phyloP scores from a whole-genome alignment of 2,888 invertebrate genomes.

The Zygaena filipendulae region DNA sequence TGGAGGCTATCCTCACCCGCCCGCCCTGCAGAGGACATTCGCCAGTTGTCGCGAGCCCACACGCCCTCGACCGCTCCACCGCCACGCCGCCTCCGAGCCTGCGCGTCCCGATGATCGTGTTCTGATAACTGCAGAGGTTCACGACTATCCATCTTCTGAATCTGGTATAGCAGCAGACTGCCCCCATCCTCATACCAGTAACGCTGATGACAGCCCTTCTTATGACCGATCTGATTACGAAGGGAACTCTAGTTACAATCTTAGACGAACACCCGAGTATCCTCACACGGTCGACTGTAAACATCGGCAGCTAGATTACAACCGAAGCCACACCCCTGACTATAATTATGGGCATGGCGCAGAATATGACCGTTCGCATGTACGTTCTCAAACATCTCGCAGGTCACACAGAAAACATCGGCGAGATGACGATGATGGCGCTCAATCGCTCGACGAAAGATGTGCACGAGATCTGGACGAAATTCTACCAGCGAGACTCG shows the following conservation, averaged over 20 bases:
- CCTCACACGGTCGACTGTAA: conserved; percentile 53
- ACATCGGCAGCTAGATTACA: conserved; percentile 46
- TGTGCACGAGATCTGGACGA: conserved; percentile 61
- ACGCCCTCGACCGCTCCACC: conserved; percentile 49
- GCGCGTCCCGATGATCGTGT: conserved; percentile 58
- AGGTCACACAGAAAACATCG: conserved; percentile 45
- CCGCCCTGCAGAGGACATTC: conserved; percentile 55
- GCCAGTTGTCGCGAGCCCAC: conserved; percentile 55
- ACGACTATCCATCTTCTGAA: conserved; percentile 64
- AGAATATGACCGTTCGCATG: conserved; percentile 46
- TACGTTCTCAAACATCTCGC: conserved; percentile 47
- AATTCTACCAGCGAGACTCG: conserved; percentile 60
- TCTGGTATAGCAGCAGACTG: conserved; percentile 65
- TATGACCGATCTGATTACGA: conserved; percentile 60
- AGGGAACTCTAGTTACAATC: conserved; percentile 50
- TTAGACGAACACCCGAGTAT: conserved; percentile 48
- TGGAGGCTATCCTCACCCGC: conserved; percentile 73
- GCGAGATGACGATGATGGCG: conserved; percentile 54
- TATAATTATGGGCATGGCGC: conserved; percentile 46
- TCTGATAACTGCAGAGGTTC: conserved; percentile 57
- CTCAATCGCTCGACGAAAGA: conserved; percentile 56
- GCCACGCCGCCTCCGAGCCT: conserved; percentile 56
- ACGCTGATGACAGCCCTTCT: conserved; percentile 55
- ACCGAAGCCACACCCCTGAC: conserved; percentile 56
- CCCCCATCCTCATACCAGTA: conserved; percentile 54